phyloP scores from a whole-genome alignment of 2,888 invertebrate species.

The Stenoptilia bipunctidactyla region DNA sequence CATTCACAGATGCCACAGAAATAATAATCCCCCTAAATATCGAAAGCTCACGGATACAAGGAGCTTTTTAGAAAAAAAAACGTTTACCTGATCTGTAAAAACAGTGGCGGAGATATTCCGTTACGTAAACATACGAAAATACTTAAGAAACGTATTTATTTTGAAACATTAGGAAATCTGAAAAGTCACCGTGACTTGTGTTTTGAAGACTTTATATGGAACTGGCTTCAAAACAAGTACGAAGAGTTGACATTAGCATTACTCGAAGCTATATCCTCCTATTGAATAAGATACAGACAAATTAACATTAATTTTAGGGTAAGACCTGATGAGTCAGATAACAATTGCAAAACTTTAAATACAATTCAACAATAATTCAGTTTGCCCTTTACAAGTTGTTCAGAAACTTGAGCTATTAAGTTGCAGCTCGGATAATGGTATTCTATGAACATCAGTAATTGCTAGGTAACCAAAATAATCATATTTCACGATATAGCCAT shows the following conservation, averaged over 20 bases:
- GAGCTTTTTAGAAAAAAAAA: constrained; percentile 19
- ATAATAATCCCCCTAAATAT: constrained; percentile 47
- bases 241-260: too few species aligned
- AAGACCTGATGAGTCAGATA: too few species aligned
- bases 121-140: constrained; percentile 40
- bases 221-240: too few species aligned
- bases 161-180: constrained; percentile 9
- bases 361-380: too few species aligned
- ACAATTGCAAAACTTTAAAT: too few species aligned
- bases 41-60: constrained; percentile 20
- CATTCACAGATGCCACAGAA: constrained; percentile 62
- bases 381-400: too few species aligned
- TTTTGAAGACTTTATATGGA: too few species aligned
- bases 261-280: too few species aligned
- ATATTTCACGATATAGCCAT: constrained; percentile 28
- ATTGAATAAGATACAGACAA: constrained; percentile 7
- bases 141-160: constrained; percentile 18
- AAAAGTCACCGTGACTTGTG: constrained; percentile 8
- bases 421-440: too few species aligned
- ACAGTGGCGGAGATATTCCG: constrained; percentile 34
- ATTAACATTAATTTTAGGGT: too few species aligned
- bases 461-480: constrained; percentile 33
- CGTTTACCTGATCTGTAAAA: constrained; percentile 5
- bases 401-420: too few species aligned
- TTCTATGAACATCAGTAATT: constrained; percentile 20